Base-by-base conservation (phyloP, 2,113 vertebrate species). In the Colossoma macropomum region DNA sequence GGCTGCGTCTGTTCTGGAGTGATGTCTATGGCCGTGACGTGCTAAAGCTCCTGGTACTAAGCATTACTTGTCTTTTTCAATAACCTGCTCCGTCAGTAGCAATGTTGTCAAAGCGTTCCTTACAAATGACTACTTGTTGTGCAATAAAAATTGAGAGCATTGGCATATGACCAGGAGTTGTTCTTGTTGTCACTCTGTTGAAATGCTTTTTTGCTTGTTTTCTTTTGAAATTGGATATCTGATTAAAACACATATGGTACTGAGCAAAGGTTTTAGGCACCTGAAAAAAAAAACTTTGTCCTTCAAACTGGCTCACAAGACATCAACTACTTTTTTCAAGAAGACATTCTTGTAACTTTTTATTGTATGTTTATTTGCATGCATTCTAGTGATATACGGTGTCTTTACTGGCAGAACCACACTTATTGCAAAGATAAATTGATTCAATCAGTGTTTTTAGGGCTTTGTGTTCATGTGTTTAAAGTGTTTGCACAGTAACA, bases 61-160 rank as follows among this genome's bases (percentile, higher is more conserved):
- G 54, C 75, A 77, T 80, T 59, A 88, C 88, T 86, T 90, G 89
- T 93, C 89, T 89, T 91, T 92, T 90, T 93, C 89, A 92, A 90
- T 93, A 93, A 93, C 88, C 92, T 90, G 91, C 89, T 93, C 89
- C 91, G 91, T 93, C 91, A 90, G 93, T 94, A 92, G 92, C 92
- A 90, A 93, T 93, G 93, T 94, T 91, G 92, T 94, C 92, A 87
- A 90, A 92, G 91, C 90, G 87, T 94, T 93, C 91, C 87, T 93
- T 88, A 93, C 91, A 92, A 93, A 94, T 87, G 79, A 93, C 92
- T 92, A 91, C 89, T 93, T 93, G 92, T 93, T 95, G 95, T 95
- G 96, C 96, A 98, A 97, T 98, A 97, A 94, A 97, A 97, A 91
- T 91, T 91, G 92, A 95, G 94, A 93, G 94, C 95, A 91, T 95